These are phyloP conservation scores for Nephrocerus scutellatus DNA, from an alignment of 2,888 invertebrate genomes.

Conservation along the genomic window DNA sequence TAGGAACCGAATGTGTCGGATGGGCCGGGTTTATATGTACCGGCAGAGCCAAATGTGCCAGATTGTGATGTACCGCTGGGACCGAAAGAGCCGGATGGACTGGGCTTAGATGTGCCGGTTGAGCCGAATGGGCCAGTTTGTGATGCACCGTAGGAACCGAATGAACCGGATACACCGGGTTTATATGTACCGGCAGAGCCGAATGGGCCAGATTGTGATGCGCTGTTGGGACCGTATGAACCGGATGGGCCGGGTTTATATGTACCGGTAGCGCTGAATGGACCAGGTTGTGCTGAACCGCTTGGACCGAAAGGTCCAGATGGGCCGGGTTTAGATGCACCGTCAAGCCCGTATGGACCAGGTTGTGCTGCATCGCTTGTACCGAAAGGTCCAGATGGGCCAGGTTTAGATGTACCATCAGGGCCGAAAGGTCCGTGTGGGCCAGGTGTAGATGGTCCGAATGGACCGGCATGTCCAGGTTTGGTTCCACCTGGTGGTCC, in stretches of 20 bases:
- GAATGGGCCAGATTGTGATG: no score
- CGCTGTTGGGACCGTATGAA: no score
- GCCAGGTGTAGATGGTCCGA: slow-evolving; percentile 3
- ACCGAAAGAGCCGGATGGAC: slow-evolving; percentile 38
- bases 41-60: no score
- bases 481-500: slow-evolving; percentile 8
- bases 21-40: slow-evolving; percentile 1
- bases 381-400: slow-evolving; percentile 8
- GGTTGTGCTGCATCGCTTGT: background rate
- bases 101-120: no score
- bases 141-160: slow-evolving; percentile 20
- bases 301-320: background rate
- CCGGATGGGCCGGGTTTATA: background rate
- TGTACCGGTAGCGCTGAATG: no score
- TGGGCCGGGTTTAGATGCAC: background rate
- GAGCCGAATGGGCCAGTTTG: slow-evolving; percentile 22
- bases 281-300: no score
- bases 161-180: slow-evolving; percentile 43
- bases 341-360: no score
- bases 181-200: slow-evolving; percentile 33
- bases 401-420: slow-evolving; percentile 1
- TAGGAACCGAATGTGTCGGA: background rate
- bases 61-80: slow-evolving; percentile 21
- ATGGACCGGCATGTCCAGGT: slow-evolving; percentile 15
- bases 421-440: slow-evolving; percentile 9